These are phyloP conservation scores for Byasa hedistus DNA, from an alignment of 2,888 invertebrate genomes.

Conservation along the genomic window DNA sequence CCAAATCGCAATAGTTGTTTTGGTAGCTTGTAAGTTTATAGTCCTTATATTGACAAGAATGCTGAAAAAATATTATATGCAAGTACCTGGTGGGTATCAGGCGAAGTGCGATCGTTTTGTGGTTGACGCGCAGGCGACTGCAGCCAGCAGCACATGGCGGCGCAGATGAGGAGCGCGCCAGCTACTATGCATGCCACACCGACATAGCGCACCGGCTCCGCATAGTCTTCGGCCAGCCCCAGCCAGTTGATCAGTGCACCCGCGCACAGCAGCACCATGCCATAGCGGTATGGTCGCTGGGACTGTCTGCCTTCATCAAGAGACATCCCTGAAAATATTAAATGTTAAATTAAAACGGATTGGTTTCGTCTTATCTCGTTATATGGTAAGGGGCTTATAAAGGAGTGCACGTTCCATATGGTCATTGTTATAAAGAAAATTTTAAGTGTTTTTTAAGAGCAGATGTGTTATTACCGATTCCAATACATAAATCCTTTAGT, in stretches of 20 bases:
- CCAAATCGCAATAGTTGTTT: no score
- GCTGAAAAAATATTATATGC: no score
- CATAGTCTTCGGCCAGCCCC: slow-evolving; percentile 85
- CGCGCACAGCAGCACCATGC: slow-evolving; percentile 85
- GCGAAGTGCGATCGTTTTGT: slow-evolving; percentile 64
- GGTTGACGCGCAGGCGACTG: slow-evolving; percentile 76
- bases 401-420: no score
- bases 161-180: slow-evolving; percentile 85
- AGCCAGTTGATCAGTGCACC: slow-evolving; percentile 88
- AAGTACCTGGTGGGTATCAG: slow-evolving; percentile 74
- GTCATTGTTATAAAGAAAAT: no score
- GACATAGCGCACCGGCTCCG: slow-evolving; percentile 85
- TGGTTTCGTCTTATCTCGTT: no score
- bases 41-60: no score
- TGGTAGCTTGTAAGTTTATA: no score
- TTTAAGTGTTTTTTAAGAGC: no score
- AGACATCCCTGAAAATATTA: slow-evolving; percentile 77
- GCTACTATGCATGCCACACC: slow-evolving; percentile 87
- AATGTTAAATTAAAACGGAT: no score
- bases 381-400: no score
- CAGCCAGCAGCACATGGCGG: slow-evolving; percentile 88
- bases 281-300: slow-evolving; percentile 86
- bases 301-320: slow-evolving; percentile 83
- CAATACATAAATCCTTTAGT: no score
- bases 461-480: no score